Evolutionary conservation across 2,113 vertebrate species (phyloP), one percentile per base, ranked within the genome.

Genomic region (Phasianus colchicus): DNA sequence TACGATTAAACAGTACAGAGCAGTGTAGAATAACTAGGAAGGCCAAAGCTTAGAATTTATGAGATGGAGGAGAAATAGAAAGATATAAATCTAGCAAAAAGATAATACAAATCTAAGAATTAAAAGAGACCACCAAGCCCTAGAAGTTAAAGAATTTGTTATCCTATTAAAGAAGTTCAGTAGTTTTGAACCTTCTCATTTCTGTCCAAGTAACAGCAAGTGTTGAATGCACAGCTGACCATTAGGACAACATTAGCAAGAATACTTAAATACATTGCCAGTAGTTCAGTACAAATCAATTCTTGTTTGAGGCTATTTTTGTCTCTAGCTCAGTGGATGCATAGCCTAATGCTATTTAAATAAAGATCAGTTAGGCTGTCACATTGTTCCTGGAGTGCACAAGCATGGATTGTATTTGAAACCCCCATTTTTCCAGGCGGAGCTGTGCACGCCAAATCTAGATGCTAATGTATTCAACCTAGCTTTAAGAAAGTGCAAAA

Each of bases 301-400:
- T 52, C 71, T 66, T 61, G 54, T 67, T 90, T 73, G 50, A 87
- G 19, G 74, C 58, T 93, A 92, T 91, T 89, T 94, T 85, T 89
- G 55, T 55, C 71, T 75, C 30, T 61, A 61, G 72, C 79, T 61
- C 78, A 40, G 27, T 21, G 25, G 72, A 54, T 70, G 65, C 42
- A 65, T 94, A 71, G 48, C 27, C 48, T 52, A 20, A 9, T 52
- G 34, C 52, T 38, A 74, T 81, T 90, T 88, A 71, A 73, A 79
- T 32, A 65, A 81, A 70, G 70, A 95, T 74, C 50, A 95, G 57
- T 70, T 40, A 69, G 73, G 72, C 60, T 83, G 86, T 88, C 76
- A 64, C 50, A 64, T 29, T 65, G 13, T 84, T 89, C 65, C 24
- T 4, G 0, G 61, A 88, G 80, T 13, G 42, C 48, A 72, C 32